A percentile compares a stretch with the other conserved stretches of the same genome.
phyloP scores from a whole-genome alignment of 1,140 invertebrate species.

The Globodera rostochiensis region DNA sequence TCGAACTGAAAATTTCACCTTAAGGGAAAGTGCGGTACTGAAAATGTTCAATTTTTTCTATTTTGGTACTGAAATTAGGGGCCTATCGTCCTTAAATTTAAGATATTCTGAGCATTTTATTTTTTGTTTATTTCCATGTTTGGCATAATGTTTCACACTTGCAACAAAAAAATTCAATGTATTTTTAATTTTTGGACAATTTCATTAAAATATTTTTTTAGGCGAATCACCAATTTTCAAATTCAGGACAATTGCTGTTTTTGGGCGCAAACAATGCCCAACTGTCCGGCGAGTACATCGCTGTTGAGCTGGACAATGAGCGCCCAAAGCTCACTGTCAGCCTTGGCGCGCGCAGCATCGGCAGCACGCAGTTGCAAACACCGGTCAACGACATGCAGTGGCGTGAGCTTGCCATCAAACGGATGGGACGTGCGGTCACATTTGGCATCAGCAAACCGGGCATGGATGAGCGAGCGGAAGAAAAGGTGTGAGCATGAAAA shows the following conservation, averaged over 20 bases:
- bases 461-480: slow-evolving; percentile 39
- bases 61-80: too few relatives aligned
- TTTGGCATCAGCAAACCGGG: slow-evolving; percentile 75
- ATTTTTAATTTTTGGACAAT: too few relatives aligned
- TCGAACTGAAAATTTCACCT: too few relatives aligned
- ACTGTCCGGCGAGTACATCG: slow-evolving; percentile 83
- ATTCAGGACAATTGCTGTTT: slow-evolving; percentile 50
- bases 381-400: slow-evolving; percentile 76
- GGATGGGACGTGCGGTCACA: slow-evolving; percentile 78
- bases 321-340: slow-evolving; percentile 83
- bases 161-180: too few relatives aligned
- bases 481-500: slow-evolving; percentile 6
- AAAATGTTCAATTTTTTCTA: too few relatives aligned
- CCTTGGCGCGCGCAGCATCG: slow-evolving; percentile 80
- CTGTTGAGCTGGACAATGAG: slow-evolving; percentile 84
- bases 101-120: too few relatives aligned
- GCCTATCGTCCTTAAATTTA: too few relatives aligned
- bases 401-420: slow-evolving; percentile 85
- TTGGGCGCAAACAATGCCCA: slow-evolving; percentile 71
- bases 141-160: too few relatives aligned
- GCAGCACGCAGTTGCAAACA: slow-evolving; percentile 70
- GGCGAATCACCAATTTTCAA: slow-evolving; percentile 21
- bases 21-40: too few relatives aligned
- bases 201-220: too few relatives aligned
- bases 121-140: slow-evolving; percentile 20